Conservation (phyloP, 1,140 invertebrate species). For the Drosophila aff. region DNA sequence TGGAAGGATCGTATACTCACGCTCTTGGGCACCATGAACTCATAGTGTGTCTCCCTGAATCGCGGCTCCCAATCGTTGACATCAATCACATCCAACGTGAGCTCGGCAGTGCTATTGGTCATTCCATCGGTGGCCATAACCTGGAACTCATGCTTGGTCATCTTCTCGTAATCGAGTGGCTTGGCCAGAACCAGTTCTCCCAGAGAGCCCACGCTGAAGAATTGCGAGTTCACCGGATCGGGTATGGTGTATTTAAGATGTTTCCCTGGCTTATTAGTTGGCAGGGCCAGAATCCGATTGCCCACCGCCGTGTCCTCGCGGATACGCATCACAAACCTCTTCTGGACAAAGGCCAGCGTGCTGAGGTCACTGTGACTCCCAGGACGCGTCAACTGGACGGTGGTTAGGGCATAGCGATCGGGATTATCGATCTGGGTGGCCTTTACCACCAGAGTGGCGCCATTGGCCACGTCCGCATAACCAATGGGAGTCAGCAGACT, state of each 20-base stretch:
- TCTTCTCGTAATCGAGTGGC: slow-evolving; percentile 92
- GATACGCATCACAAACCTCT: slow-evolving; percentile 89
- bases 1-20: slow-evolving; percentile 53
- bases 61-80: slow-evolving; percentile 97
- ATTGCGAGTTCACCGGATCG: slow-evolving; percentile 78
- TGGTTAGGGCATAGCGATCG: slow-evolving; percentile 94
- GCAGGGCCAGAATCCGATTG: slow-evolving; percentile 88
- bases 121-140: slow-evolving; percentile 93
- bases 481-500: slow-evolving; percentile 87
- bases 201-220: slow-evolving; percentile 89
- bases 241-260: slow-evolving; percentile 83
- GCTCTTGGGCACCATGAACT: slow-evolving; percentile 88
- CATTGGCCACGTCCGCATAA: slow-evolving; percentile 88
- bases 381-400: slow-evolving; percentile 88
- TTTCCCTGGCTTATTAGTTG: slow-evolving; percentile 88
- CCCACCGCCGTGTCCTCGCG: slow-evolving; percentile 91
- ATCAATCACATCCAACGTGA: slow-evolving; percentile 93
- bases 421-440: slow-evolving; percentile 95
- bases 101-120: slow-evolving; percentile 86
- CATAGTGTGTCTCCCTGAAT: slow-evolving; percentile 94
- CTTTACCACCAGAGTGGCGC: slow-evolving; percentile 90
- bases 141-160: slow-evolving; percentile 90
- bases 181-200: slow-evolving; percentile 93
- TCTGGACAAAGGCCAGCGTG: slow-evolving; percentile 89
- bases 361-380: slow-evolving; percentile 85